Percentiles rank a stretch among this genome's conserved stretches.
Conservation (phyloP, 53 echinoderm and acorn worm species). For the Echinarachnius parma region DNA sequence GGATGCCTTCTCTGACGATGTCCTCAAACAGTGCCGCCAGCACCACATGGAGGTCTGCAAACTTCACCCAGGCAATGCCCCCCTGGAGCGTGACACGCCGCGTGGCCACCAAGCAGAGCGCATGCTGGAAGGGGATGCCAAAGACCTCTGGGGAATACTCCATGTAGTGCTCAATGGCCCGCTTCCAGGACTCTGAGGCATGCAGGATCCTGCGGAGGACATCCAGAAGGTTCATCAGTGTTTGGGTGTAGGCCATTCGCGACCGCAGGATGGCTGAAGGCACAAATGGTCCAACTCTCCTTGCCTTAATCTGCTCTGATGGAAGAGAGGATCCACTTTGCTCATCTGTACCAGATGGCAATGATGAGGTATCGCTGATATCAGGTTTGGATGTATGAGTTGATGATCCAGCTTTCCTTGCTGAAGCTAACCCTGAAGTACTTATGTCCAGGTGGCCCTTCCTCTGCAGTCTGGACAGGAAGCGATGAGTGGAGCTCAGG, state of each 20-base stretch:
- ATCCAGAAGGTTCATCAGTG: slow-evolving; percentile 13
- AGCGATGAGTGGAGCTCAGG: slow-evolving; percentile 72
- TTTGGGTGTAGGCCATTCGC: neutral
- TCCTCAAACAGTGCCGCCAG: slow-evolving; percentile 70
- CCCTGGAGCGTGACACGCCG: slow-evolving; percentile 58
- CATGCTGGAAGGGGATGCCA: slow-evolving; percentile 80
- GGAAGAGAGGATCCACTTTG: neutral
- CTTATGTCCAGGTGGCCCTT: no score
- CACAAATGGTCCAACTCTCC: neutral
- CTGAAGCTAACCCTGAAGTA: no score
- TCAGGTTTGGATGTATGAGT: no score
- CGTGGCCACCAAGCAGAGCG: slow-evolving; percentile 57
- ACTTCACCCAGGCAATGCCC: slow-evolving; percentile 67
- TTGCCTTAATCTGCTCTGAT: neutral
- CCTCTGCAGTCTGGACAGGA: slow-evolving; percentile 44
- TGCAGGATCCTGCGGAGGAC: neutral
- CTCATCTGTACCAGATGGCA: slow-evolving; percentile 9
- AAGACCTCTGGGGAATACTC: slow-evolving; percentile 58
- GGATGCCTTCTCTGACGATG: slow-evolving; percentile 58
- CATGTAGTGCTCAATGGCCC: slow-evolving; percentile 61
- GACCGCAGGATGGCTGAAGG: neutral
- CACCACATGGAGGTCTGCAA: slow-evolving; percentile 62
- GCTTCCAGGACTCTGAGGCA: slow-evolving; percentile 50
- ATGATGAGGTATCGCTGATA: neutral
- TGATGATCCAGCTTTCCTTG: no score